Conservation (phyloP, 2,113 vertebrate species). For the Columba livia region DNA sequence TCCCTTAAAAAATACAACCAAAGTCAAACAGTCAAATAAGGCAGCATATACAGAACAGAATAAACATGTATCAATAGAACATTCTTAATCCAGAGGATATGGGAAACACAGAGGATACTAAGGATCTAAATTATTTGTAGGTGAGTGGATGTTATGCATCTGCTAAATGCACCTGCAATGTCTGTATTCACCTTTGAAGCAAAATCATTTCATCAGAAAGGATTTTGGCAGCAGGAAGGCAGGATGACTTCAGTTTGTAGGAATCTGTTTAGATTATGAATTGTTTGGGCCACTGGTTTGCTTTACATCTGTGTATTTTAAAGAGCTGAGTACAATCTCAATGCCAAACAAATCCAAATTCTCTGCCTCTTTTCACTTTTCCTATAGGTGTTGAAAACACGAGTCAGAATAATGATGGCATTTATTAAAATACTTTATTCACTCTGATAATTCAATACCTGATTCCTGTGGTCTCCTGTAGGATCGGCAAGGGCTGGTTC, state of each 20-base stretch:
- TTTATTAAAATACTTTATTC: background rate
- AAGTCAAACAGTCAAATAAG: background rate
- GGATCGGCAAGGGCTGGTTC: background rate
- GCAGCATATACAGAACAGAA: background rate
- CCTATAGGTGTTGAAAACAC: background rate
- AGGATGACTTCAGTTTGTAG: background rate
- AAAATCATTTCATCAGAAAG: background rate
- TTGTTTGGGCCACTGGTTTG: background rate
- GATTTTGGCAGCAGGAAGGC: background rate
- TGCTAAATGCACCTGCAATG: background rate
- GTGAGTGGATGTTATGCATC: background rate
- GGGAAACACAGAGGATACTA: background rate
- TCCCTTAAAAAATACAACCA: background rate
- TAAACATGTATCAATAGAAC: background rate
- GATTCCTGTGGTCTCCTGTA: background rate
- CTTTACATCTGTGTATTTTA: background rate
- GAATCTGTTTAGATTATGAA: background rate
- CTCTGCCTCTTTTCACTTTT: background rate
- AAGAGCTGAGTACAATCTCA: background rate
- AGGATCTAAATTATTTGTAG: background rate
- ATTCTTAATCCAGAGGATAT: background rate
- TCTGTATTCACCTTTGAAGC: background rate
- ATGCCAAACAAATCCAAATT: background rate
- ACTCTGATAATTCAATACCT: background rate
- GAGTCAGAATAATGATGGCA: background rate